A percentile compares a stretch with the other conserved stretches of the same genome.
These are phyloP conservation scores for Clangula hyemalis DNA, from an alignment of 2,797 vertebrate genomes.

Conservation along the genomic window DNA sequence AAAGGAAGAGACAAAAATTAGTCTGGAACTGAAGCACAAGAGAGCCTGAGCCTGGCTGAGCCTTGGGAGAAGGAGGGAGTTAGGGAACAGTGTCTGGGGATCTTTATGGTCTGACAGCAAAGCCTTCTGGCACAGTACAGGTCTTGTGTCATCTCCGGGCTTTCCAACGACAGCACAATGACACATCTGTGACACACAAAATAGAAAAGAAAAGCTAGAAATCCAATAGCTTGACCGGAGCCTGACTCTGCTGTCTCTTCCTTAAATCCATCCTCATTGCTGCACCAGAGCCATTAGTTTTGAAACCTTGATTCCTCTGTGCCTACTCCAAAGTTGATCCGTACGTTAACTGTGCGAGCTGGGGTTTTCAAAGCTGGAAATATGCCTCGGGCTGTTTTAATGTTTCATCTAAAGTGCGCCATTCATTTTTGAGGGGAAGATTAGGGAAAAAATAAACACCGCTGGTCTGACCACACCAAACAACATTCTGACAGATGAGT, in stretches of 20 bases:
- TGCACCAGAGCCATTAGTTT: neutral
- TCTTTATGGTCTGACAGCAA: neutral
- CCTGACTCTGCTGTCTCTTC: neutral
- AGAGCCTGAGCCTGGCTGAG: neutral
- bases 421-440: slow-evolving; percentile 56
- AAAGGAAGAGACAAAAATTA: slow-evolving; percentile 2
- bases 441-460: slow-evolving; percentile 51
- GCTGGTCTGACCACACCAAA: slow-evolving; percentile 17
- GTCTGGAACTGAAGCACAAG: neutral
- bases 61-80: neutral
- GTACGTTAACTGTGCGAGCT: slow-evolving; percentile 36
- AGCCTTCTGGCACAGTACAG: neutral
- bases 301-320: neutral
- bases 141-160: neutral
- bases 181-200: neutral
- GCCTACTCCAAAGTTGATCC: slow-evolving; percentile 28
- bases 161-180: neutral
- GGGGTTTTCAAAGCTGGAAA: slow-evolving; percentile 48
- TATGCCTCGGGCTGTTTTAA: slow-evolving; percentile 53
- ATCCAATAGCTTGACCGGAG: neutral
- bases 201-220: neutral
- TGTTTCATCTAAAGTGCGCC: slow-evolving; percentile 66
- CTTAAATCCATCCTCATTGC: neutral
- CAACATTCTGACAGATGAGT: slow-evolving; percentile 32
- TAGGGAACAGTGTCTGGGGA: neutral